These are phyloP conservation scores for Sternarchorhynchus goeldii DNA, from an alignment of 2,797 vertebrate species.

Conservation along the genomic window DNA sequence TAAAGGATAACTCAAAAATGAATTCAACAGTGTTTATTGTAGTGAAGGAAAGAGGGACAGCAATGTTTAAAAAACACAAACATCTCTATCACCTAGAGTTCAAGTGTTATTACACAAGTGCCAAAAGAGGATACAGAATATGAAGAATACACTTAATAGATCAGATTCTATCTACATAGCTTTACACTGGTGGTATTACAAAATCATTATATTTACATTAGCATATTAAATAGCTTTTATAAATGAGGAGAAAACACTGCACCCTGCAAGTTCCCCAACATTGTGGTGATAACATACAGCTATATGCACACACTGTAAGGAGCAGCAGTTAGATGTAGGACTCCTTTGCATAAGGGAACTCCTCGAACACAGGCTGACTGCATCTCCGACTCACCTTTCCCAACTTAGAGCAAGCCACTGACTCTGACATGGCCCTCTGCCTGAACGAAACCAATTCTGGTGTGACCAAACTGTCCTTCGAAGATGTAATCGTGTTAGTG, in stretches of 20 bases:
- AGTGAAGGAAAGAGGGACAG: conserved; percentile 76
- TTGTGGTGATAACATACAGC: conserved; percentile 29
- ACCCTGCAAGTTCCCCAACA: conserved; percentile 65
- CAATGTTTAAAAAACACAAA: conserved; percentile 45
- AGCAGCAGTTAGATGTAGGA: conserved; percentile 84
- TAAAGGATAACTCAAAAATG: not conserved
- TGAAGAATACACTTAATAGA: conserved; percentile 19
- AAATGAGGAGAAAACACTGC: conserved; percentile 41
- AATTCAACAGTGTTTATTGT: conserved; percentile 78
- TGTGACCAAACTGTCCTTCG: conserved; percentile 30
- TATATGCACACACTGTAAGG: conserved; percentile 26
- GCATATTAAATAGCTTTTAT: conserved; percentile 56
- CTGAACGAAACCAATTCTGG: conserved; percentile 65
- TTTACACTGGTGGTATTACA: conserved; percentile 66
- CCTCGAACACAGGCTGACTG: conserved; percentile 86
- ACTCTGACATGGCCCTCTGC: conserved; percentile 83
- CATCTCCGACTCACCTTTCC: conserved; percentile 74
- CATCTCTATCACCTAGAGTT: conserved; percentile 30
- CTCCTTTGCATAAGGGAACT: conserved; percentile 86
- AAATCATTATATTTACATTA: conserved; percentile 59
- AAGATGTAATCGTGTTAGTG: conserved; percentile 29
- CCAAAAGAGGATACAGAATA: conserved; percentile 34
- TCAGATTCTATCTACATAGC: conserved; percentile 67
- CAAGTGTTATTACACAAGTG: conserved; percentile 49
- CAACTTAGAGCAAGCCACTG: conserved; percentile 63